Base-by-base conservation (phyloP, 2,888 invertebrate genomes). In the Oscheius myriophilus region DNA sequence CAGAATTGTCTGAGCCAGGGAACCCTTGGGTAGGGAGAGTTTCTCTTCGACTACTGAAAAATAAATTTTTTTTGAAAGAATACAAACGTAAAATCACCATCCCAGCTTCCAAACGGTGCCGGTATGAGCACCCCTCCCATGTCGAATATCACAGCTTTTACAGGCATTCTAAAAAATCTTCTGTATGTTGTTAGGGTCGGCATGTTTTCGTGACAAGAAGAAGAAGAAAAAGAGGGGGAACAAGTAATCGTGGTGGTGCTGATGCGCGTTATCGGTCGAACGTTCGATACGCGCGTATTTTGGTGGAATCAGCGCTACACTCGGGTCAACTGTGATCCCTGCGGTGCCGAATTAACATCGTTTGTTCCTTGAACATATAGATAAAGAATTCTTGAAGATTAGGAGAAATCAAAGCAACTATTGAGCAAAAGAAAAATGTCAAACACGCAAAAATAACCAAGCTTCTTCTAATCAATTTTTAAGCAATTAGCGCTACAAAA, bases 121-220 rank as follows among this genome's bases (percentile, higher is more conserved):
- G 88, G 88, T 1, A 88, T 71, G 0, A 89, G 73, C 0, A 89
- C 89, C 3, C 89, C 89, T 43, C 89, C 89, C 86, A 89, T 84
- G 78, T 89, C 89, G 84, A 89, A 89, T 63, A 89, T 87, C 11
- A 89, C 88, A 16, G 88, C 88, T 71, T 79, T 80, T 25, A 79
- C 69, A 18, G 67, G 16, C 71, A 71, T 68, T 46, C n/a, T 54
- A 16, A 46, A 46, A 54, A 39, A 33, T 33, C 33, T 33, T 33
- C 33, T 33, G 33, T 33, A 46, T 2, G 46, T 2, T 6, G 21
- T 6, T 46, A 18, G 46, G 21, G 46, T 46, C 21, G 21, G 46
- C n/a, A 21, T 21, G 46, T 18, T 18, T 18, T 18, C 6, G 46
- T 6, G n/a, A 46, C 4, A 6, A 11, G 21, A 46, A 46, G n/a